A percentile compares a stretch with the other conserved stretches of the same genome.
These are phyloP conservation scores for Odontophorus gujanensis DNA, from an alignment of 2,113 vertebrate genomes.

Conservation along the genomic window DNA sequence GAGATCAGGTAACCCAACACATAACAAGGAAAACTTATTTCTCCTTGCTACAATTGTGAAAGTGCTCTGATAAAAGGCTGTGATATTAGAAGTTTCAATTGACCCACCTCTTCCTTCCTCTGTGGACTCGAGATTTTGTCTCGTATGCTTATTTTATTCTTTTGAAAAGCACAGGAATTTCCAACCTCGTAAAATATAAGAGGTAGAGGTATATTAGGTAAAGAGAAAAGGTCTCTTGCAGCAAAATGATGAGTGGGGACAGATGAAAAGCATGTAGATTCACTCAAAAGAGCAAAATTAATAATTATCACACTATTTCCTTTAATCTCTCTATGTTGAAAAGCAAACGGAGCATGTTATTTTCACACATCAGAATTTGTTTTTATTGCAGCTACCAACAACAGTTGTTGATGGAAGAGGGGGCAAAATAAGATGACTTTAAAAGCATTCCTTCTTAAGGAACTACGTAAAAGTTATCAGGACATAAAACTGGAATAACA, in stretches of 20 bases:
- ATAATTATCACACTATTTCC: conserved; percentile 62
- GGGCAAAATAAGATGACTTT: conserved; percentile 54
- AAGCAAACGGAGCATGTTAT: conserved; percentile 68
- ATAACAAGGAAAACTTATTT: not conserved
- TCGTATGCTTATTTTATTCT: not conserved
- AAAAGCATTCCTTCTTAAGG: conserved; percentile 30
- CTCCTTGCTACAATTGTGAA: not conserved
- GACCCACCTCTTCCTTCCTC: not conserved
- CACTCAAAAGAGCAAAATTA: conserved; percentile 69
- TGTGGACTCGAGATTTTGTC: not conserved
- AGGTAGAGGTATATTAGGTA: not conserved
- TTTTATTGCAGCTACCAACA: conserved; percentile 62
- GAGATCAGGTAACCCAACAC: not conserved
- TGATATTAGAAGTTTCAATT: not conserved
- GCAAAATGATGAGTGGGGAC: not conserved
- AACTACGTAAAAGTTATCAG: conserved; percentile 18
- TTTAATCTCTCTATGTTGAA: conserved; percentile 66
- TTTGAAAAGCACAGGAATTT: not conserved
- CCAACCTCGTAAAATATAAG: not conserved
- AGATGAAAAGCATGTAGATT: conserved; percentile 42
- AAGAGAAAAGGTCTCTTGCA: not conserved
- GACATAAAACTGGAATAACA: conserved; percentile 5
- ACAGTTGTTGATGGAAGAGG: conserved; percentile 60
- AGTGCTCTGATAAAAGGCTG: not conserved
- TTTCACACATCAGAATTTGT: conserved; percentile 72